These are phyloP conservation scores for Reinhardtius hippoglossoides DNA, from an alignment of 2,113 vertebrate genomes.

Conservation along the genomic window DNA sequence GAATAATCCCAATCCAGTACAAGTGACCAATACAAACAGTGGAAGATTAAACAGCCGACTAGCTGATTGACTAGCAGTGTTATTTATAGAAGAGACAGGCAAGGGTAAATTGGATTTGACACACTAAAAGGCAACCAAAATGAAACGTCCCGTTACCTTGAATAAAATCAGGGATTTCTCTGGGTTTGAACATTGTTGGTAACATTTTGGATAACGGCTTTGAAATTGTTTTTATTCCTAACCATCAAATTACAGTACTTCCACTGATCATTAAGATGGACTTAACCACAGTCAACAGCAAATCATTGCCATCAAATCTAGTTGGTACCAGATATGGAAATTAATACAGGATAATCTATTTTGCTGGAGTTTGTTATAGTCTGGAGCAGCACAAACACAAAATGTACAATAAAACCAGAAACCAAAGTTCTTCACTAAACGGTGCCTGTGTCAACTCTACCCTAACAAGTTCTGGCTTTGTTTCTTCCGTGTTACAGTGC, in stretches of 20 bases:
- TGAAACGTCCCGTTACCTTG: no score
- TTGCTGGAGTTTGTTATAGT: neutral
- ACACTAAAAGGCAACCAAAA: no score
- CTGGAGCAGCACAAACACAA: neutral
- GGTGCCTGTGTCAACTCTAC: neutral
- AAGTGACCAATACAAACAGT: no score
- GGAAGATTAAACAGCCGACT: no score
- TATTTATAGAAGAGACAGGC: no score
- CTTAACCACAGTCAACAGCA: neutral
- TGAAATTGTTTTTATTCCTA: no score
- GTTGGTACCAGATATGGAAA: neutral
- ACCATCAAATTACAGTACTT: neutral
- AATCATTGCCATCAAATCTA: slow-evolving; percentile 1
- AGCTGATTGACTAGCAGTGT: no score
- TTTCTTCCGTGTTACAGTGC: neutral
- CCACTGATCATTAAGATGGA: neutral
- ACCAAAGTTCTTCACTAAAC: neutral
- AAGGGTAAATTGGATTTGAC: no score
- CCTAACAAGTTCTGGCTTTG: neutral
- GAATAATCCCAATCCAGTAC: no score
- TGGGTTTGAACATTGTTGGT: no score
- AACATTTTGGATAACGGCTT: no score
- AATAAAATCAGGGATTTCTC: no score
- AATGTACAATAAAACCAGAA: neutral
- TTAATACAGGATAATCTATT: neutral